Evolutionary conservation across 2,888 invertebrate genomes (phyloP), one percentile per base, ranked within the genome.

Genomic region (Cenopis cana): DNA sequence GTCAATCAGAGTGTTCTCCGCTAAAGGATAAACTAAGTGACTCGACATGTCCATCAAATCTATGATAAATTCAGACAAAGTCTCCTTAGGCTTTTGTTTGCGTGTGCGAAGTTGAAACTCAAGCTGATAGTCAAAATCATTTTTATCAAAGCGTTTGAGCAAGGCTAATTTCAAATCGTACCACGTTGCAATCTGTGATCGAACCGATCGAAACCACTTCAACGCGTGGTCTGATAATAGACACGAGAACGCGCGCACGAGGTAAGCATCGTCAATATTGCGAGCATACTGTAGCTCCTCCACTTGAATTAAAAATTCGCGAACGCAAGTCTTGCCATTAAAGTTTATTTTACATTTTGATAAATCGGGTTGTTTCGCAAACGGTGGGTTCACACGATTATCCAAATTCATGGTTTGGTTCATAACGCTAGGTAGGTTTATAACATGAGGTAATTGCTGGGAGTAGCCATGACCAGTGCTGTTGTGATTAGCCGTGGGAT

Each of bases 51-150:
- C 55, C 6, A 65, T 46, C 10, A 65, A 17, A 12, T 56, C 65
- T 8, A 56, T 65, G 2, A 65, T 33, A 29, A 56, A 65, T 0
- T 65, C 65, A 12, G 62, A 64, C 17, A 64, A 18, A 8, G 62
- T 18, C 36, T 64, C 62, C 1, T 20, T 54, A 20, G 12, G 50
- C 18, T 38, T 52, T 14, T 64, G 62, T 18, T 64, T 64, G 18
- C 52, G 50, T 1, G 50, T 64, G 17, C 62, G 62, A 29, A 64
- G 52, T 33, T 64, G 36, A 52, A 14, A 64, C 8, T 64, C 52
- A 17, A 64, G 36, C 6, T 64, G 62, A 20, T 64, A 64, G 20
- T 64, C 62, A 38, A 54, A 64, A 14, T 64, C 38, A 4, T 18
- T 20, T 18, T 52, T 36, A 20, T 64, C 62, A n/a, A 64, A 64